Conservation (phyloP, 2,113 vertebrate genomes). For the Cacatua alba region DNA sequence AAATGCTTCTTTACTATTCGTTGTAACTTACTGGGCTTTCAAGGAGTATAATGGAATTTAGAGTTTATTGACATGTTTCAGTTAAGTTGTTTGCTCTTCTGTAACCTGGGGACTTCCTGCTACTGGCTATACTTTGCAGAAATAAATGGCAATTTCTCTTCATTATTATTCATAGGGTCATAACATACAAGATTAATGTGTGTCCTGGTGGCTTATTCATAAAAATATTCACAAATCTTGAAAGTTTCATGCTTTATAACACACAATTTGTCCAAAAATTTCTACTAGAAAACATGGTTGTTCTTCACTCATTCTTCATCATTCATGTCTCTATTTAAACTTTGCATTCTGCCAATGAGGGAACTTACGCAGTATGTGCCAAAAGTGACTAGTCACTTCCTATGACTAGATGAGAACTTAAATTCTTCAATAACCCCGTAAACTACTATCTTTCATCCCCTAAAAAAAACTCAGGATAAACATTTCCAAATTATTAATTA, state of each 20-base stretch:
- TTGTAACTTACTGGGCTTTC: conserved; percentile 7
- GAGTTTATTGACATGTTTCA: neutral
- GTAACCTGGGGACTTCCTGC: neutral
- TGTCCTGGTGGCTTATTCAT: conserved; percentile 12
- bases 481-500: neutral
- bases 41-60: neutral
- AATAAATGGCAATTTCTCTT: conserved; percentile 14
- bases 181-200: neutral
- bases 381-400: neutral
- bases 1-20: neutral
- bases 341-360: neutral
- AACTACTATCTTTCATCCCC: neutral
- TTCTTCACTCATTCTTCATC: neutral
- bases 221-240: neutral
- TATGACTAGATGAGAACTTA: neutral
- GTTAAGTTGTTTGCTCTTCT: neutral
- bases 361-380: neutral
- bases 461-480: neutral
- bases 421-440: neutral
- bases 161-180: conserved; percentile 18
- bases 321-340: neutral
- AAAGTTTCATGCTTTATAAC: neutral
- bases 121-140: neutral
- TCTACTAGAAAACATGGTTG: neutral
- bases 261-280: neutral